Conservation (phyloP, 2,113 vertebrate species). For the Cynoglossus semilaevis region DNA sequence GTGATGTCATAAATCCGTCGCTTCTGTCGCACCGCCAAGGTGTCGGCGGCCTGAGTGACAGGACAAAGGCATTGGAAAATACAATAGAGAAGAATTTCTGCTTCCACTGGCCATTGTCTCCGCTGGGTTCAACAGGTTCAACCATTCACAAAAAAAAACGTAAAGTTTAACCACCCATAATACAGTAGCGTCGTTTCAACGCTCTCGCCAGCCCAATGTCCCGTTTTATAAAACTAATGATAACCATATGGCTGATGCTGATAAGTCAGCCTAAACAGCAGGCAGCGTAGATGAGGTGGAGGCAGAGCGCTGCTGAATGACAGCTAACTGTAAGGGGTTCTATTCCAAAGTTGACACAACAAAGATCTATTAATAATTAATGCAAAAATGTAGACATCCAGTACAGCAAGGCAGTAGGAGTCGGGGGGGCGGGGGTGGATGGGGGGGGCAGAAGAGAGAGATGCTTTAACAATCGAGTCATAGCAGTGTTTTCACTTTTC, state of each 20-base stretch:
- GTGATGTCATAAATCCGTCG: constrained; percentile 98
- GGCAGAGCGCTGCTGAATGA: constrained; percentile 1
- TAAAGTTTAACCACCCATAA: background rate
- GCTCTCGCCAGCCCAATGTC: constrained; percentile 10
- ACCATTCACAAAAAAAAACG: background rate
- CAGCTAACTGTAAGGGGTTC: background rate
- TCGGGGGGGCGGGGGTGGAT: background rate
- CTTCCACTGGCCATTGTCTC: background rate
- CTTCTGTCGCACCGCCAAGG: constrained; percentile 95
- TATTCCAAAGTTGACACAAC: background rate
- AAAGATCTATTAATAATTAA: background rate
- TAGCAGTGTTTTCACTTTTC: too few relatives aligned
- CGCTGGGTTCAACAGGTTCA: background rate
- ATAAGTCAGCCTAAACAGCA: constrained; percentile 20
- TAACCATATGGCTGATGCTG: constrained; percentile 40
- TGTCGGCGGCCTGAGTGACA: constrained; percentile 88
- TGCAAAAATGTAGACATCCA: background rate
- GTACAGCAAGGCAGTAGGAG: background rate
- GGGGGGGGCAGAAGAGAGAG: too few relatives aligned
- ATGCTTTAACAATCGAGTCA: too few relatives aligned
- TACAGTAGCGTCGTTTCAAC: background rate
- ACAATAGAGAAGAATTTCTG: background rate
- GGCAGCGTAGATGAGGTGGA: background rate
- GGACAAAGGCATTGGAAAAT: constrained; percentile 9
- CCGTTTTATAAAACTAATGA: constrained; percentile 16